phyloP scores from a whole-genome alignment of 2,888 invertebrate genomes.

The Mythimna ferrago region DNA sequence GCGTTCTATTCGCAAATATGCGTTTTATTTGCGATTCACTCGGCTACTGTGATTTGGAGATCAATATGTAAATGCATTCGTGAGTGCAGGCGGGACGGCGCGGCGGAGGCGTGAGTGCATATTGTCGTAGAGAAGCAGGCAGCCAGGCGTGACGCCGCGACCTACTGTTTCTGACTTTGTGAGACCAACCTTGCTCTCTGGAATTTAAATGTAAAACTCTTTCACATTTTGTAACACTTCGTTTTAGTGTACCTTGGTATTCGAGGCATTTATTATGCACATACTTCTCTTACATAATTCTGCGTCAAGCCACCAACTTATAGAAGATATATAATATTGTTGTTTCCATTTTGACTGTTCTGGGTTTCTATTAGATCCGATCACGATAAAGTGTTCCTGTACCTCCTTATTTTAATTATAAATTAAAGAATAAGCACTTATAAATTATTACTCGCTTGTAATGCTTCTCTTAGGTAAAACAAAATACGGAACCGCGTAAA shows the following conservation, averaged over 20 bases:
- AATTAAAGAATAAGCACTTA: background rate
- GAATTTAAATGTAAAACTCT: constrained; percentile 70
- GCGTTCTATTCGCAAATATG: constrained; percentile 66
- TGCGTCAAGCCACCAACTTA: no score
- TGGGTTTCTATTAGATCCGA: no score
- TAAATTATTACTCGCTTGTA: constrained; percentile 15
- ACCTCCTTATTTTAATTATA: no score
- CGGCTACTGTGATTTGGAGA: constrained; percentile 83
- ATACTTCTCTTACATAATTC: background rate
- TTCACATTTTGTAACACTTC: constrained; percentile 56
- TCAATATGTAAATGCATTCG: constrained; percentile 88
- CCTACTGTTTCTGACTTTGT: constrained; percentile 77
- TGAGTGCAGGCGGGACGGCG: constrained; percentile 77
- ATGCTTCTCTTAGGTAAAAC: constrained; percentile 17
- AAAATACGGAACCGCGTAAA: background rate
- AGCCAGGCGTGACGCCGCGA: constrained; percentile 73
- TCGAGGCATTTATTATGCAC: constrained; percentile 24
- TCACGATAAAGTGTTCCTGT: no score
- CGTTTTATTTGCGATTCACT: constrained; percentile 80
- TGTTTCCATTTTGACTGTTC: no score
- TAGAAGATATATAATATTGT: no score
- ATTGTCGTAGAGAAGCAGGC: constrained; percentile 83
- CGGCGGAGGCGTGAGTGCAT: constrained; percentile 84
- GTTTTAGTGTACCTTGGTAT: constrained; percentile 31
- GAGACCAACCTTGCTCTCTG: constrained; percentile 68